phyloP scores from a whole-genome alignment of 2,888 invertebrate genomes.

The Orthonychiurus folsomi region DNA sequence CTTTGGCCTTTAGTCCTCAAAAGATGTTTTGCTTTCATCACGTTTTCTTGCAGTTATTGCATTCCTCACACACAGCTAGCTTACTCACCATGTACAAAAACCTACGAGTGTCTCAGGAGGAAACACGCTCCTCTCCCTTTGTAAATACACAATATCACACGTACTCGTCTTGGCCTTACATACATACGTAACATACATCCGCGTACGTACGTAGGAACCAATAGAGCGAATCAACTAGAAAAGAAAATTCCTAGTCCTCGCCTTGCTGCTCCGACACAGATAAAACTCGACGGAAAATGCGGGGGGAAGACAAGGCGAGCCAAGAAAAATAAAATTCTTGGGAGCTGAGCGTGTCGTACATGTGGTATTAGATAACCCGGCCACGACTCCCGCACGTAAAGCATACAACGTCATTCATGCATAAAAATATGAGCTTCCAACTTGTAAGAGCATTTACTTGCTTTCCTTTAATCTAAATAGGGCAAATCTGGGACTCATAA shows the following conservation, averaged over 20 bases:
- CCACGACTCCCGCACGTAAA: too few relatives aligned
- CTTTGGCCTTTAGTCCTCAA: neutral
- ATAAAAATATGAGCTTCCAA: neutral
- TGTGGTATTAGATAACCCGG: neutral
- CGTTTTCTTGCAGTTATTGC: neutral
- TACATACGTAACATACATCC: neutral
- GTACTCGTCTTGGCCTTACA: neutral
- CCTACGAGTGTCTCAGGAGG: too few relatives aligned
- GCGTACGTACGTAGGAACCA: too few relatives aligned
- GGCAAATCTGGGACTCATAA: neutral
- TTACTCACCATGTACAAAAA: too few relatives aligned
- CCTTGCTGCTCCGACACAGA: neutral
- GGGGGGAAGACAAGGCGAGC: neutral
- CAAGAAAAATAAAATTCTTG: neutral
- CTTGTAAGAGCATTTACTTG: too few relatives aligned
- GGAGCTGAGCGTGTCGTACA: neutral
- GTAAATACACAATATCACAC: neutral
- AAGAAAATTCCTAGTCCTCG: neutral
- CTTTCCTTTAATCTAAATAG: neutral
- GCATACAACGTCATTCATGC: too few relatives aligned
- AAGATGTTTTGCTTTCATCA: slow-evolving; percentile 1
- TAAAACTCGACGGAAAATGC: neutral
- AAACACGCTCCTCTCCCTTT: neutral
- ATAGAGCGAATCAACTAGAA: neutral
- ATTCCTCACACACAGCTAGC: too few relatives aligned